Evolutionary conservation across 2,113 vertebrate genomes (phyloP).

Genomic region (Rutilus rutilus): DNA sequence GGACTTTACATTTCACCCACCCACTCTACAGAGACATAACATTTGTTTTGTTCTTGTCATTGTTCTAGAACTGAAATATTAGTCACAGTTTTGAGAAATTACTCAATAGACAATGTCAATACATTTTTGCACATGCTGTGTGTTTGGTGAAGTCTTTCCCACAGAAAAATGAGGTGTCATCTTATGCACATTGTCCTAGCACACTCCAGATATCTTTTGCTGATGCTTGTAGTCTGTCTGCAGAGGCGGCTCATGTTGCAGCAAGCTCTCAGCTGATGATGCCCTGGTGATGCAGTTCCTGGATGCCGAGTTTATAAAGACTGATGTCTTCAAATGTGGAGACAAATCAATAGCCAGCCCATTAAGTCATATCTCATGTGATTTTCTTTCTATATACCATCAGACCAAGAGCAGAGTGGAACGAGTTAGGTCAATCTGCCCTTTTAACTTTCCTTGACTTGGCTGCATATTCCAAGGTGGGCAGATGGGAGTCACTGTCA

Average conservation of each 20-base stretch:
- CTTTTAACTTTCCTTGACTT: constrained; percentile 56
- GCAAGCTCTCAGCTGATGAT: constrained; percentile 53
- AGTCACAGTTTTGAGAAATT: neutral
- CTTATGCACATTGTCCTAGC: neutral
- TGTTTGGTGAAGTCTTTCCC: neutral
- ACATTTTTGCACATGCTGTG: neutral
- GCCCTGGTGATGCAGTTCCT: constrained; percentile 65
- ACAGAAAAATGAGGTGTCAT: neutral
- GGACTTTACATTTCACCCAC: neutral
- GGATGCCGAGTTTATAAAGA: constrained; percentile 69
- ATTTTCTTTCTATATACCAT: constrained; percentile 57
- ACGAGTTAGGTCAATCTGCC: constrained; percentile 57
- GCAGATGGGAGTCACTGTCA: constrained; percentile 60
- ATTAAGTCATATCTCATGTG: constrained; percentile 68
- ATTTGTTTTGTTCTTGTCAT: neutral
- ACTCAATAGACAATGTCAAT: neutral
- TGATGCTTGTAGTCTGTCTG: constrained; percentile 15
- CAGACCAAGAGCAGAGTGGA: constrained; percentile 62
- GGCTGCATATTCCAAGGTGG: neutral
- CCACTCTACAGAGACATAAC: neutral
- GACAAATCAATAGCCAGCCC: constrained; percentile 75
- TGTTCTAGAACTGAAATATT: neutral
- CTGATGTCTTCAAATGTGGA: constrained; percentile 67
- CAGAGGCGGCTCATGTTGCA: constrained; percentile 47
- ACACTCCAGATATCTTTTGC: constrained; percentile 3